Evolutionary conservation across 2,113 vertebrate species (phyloP), one percentile per base, ranked within the genome.

Genomic region (Oenanthe melanoleuca): DNA sequence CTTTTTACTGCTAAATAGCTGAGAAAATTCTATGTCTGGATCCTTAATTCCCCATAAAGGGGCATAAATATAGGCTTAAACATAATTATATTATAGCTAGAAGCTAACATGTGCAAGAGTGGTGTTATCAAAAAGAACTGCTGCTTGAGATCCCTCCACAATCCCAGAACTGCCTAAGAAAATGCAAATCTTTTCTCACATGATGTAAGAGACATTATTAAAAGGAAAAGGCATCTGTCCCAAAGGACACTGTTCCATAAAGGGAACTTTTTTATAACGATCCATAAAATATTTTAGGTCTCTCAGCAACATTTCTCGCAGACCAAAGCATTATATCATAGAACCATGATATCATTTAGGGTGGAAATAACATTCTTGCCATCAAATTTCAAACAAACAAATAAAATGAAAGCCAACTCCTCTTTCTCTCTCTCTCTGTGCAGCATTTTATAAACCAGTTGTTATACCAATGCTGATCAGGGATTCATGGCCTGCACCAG

Each of bases 191-290:
- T 79, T 24, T 61, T 74, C 60, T 93, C 70, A 79, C 24, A 53
- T 79, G 93, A 96, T 88, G 61, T 33, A 92, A 90, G 71, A 93
- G 60, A 57, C 67, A 83, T 86, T 69, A 92, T 59, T 88, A 83
- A 82, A 92, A 87, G n/a, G 80, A 92, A 94, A 95, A 95, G 61
- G 49, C 56, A 79, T 65, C 34, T 92, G 67, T 93, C 86, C 55
- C 23, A 2, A 95, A 95, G 64, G 88, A 90, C 56, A 61, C 34
- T 74, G 45, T 31, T 91, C 57, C 74, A 94, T 66, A 87, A 83
- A 80, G 47, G 28, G 49, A 94, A 77, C 57, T 91, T 49, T 53
- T 28, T 82, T 64, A 38, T 42, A 56, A 94, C 63, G 88, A 73
- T 47, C 33, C 26, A 71, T 80, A 56, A 86, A 93, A 86, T 77